Evolutionary conservation across 2,113 vertebrate species (phyloP).

Genomic region (Beaufortia kweichowensis): DNA sequence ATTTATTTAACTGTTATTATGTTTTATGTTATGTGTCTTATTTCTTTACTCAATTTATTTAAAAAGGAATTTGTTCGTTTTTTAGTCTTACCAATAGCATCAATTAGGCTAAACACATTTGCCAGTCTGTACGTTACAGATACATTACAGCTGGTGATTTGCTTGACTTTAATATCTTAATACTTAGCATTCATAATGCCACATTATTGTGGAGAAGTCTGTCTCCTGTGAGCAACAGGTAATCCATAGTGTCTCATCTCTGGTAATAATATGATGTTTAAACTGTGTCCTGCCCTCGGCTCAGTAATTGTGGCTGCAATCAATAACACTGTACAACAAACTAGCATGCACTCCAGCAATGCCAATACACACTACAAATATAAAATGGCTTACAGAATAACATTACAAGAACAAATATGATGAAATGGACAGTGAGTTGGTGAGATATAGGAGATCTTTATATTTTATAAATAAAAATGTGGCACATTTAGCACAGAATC

Average conservation of each 20-base stretch:
- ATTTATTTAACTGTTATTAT: neutral
- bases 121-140: slow-evolving; percentile 65
- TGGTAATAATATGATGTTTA: slow-evolving; percentile 4
- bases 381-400: neutral
- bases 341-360: neutral
- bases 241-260: neutral
- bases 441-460: too few species aligned
- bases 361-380: neutral
- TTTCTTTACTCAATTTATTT: neutral
- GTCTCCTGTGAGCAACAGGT: neutral
- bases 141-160: slow-evolving; percentile 60
- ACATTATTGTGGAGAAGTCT: neutral
- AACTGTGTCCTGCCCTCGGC: neutral
- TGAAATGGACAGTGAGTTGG: neutral
- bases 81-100: slow-evolving; percentile 23
- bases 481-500: too few species aligned
- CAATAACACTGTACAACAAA: slow-evolving; percentile 12
- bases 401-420: neutral
- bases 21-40: neutral
- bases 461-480: too few species aligned
- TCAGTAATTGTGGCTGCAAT: neutral
- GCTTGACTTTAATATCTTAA: slow-evolving; percentile 68
- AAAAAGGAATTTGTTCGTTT: too few species aligned
- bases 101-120: slow-evolving; percentile 67
- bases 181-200: neutral